Conservation (phyloP, 2,888 invertebrate genomes). For the Heteromyza rotundicornis region DNA sequence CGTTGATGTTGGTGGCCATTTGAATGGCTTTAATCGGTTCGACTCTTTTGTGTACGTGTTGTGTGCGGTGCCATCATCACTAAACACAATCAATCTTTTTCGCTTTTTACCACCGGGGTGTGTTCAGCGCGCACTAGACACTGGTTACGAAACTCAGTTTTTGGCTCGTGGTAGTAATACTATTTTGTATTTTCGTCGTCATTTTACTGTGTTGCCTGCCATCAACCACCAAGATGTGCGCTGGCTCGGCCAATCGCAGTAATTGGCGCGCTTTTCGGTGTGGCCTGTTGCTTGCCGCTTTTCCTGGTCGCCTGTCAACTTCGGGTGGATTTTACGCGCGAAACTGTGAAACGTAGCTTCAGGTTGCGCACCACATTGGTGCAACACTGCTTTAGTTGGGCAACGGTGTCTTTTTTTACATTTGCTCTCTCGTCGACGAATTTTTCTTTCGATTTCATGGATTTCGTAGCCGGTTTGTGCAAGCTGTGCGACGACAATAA, state of each 20-base stretch:
- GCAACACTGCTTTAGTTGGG: too few relatives aligned
- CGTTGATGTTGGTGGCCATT: background rate
- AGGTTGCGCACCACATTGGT: too few relatives aligned
- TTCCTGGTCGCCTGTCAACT: constrained; percentile 54
- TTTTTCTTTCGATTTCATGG: too few relatives aligned
- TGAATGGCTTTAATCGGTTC: too few relatives aligned
- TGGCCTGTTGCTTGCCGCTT: constrained; percentile 17
- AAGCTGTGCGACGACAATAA: too few relatives aligned
- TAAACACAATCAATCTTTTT: too few relatives aligned
- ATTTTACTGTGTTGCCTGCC: background rate
- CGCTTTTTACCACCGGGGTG: constrained; percentile 6
- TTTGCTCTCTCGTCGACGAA: too few relatives aligned
- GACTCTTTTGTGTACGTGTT: too few relatives aligned
- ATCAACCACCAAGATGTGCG: constrained; percentile 8
- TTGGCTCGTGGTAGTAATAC: background rate
- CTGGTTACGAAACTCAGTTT: background rate
- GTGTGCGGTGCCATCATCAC: too few relatives aligned
- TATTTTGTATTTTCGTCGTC: background rate
- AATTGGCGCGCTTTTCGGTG: constrained; percentile 28
- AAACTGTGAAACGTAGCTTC: constrained; percentile 1
- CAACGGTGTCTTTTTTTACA: too few relatives aligned
- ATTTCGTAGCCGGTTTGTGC: too few relatives aligned
- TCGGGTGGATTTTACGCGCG: constrained; percentile 62
- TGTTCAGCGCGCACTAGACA: constrained; percentile 9
- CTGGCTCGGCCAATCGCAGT: constrained; percentile 25